phyloP scores from a whole-genome alignment of 2,888 invertebrate genomes.

The Aethes cnicana region DNA sequence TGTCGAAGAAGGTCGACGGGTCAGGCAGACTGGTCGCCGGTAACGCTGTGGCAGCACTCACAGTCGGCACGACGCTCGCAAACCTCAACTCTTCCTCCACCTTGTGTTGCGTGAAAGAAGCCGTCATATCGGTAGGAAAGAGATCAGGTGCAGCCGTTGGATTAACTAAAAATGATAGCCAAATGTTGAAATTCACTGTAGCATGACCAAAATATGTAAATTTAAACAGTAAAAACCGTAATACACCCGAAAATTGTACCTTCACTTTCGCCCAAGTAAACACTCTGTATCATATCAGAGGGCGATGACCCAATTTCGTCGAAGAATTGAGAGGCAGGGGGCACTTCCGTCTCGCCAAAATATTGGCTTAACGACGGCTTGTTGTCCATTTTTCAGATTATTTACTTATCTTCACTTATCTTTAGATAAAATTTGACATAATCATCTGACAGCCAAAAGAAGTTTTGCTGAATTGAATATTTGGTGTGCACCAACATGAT shows the following conservation, averaged over 20 bases:
- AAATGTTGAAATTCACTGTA: slow-evolving; percentile 2
- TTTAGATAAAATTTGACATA: background rate
- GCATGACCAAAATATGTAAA: background rate
- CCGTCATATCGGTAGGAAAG: slow-evolving; percentile 56
- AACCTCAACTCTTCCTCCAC: slow-evolving; percentile 57
- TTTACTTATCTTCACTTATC: slow-evolving; percentile 33
- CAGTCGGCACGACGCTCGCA: slow-evolving; percentile 62
- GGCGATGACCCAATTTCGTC: slow-evolving; percentile 76
- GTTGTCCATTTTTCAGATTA: slow-evolving; percentile 64
- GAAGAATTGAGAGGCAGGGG: slow-evolving; percentile 74
- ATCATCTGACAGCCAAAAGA: no score
- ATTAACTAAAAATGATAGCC: slow-evolving; percentile 39
- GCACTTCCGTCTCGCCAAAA: slow-evolving; percentile 72
- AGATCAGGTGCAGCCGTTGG: slow-evolving; percentile 48
- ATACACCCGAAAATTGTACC: slow-evolving; percentile 42
- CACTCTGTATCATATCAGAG: slow-evolving; percentile 75
- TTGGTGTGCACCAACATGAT: no score
- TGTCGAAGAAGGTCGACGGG: slow-evolving; percentile 77
- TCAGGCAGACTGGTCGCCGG: slow-evolving; percentile 71
- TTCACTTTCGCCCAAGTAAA: slow-evolving; percentile 70
- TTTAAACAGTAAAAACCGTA: slow-evolving; percentile 25
- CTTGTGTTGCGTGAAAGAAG: slow-evolving; percentile 58
- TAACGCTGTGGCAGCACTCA: slow-evolving; percentile 59
- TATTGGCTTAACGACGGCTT: slow-evolving; percentile 82
- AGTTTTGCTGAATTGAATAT: no score